Evolutionary conservation across 2,113 vertebrate genomes (phyloP).

Genomic region (Anhinga rufa): DNA sequence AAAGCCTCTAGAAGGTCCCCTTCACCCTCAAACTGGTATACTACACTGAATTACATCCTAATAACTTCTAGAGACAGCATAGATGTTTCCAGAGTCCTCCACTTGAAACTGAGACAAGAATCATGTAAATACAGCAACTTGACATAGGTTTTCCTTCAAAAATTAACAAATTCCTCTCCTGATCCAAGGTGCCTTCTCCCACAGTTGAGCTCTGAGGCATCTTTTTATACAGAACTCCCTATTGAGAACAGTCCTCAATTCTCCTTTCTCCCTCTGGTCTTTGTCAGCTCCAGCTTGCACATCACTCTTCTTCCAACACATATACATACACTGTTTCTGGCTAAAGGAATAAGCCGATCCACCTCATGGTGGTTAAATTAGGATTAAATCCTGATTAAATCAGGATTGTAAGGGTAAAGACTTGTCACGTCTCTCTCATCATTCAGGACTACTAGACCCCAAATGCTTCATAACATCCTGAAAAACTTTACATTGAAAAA

Average conservation of each 20-base stretch:
- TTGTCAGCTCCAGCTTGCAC: neutral
- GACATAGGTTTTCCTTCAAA: neutral
- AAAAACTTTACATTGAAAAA: neutral
- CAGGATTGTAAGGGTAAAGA: neutral
- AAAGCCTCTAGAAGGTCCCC: neutral
- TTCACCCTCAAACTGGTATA: neutral
- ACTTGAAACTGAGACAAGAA: neutral
- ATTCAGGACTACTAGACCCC: neutral
- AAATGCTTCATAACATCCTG: neutral
- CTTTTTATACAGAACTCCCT: neutral
- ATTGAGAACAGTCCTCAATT: neutral
- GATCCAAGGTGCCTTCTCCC: neutral
- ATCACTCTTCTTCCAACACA: neutral
- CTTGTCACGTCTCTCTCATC: neutral
- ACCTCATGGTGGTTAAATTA: neutral
- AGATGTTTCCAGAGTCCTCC: neutral
- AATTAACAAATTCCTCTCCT: neutral
- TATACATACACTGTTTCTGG: neutral
- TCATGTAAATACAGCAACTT: neutral
- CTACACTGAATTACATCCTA: neutral
- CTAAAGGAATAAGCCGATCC: neutral
- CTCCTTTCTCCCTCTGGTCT: neutral
- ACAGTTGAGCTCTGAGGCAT: neutral
- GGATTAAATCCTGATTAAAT: neutral
- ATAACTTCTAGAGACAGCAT: neutral